phyloP scores from a whole-genome alignment of 2,888 invertebrate species.

The Meganola albula region DNA sequence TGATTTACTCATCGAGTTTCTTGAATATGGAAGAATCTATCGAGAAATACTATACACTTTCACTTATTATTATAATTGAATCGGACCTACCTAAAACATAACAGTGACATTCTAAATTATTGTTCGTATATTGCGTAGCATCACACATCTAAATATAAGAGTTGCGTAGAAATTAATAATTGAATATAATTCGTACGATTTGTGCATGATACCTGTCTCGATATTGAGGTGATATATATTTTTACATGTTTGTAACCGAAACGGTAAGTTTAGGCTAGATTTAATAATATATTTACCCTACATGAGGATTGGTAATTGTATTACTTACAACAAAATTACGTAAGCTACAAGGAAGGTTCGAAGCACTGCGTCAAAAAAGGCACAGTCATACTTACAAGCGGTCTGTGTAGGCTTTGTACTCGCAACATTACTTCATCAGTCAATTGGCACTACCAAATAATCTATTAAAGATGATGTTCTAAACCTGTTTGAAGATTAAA shows the following conservation, averaged over 20 bases:
- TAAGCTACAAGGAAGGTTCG: constrained; percentile 50
- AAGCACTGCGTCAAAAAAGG: constrained; percentile 28
- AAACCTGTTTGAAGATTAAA: too few species aligned
- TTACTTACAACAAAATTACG: constrained; percentile 56
- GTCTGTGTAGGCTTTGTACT: too few species aligned
- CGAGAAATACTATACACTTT: constrained; percentile 70
- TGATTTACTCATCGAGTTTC: constrained; percentile 40
- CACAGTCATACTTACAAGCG: too few species aligned
- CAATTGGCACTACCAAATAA: too few species aligned
- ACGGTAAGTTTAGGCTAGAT: constrained; percentile 56
- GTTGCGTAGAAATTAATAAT: constrained; percentile 26
- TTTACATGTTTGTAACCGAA: constrained; percentile 57
- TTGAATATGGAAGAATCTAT: constrained; percentile 58
- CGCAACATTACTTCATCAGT: too few species aligned
- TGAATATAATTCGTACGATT: constrained; percentile 55
- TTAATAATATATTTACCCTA: constrained; percentile 64
- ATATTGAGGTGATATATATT: constrained; percentile 58
- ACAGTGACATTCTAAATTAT: constrained; percentile 52
- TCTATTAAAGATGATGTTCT: too few species aligned
- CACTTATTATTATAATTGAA: constrained; percentile 72
- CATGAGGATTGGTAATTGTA: constrained; percentile 55
- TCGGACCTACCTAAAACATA: constrained; percentile 71
- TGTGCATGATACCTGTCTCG: constrained; percentile 67
- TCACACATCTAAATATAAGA: constrained; percentile 30
- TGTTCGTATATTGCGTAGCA: constrained; percentile 64